Evolutionary conservation across 2,888 invertebrate species (phyloP).

Genomic region (Gerris lacustris): DNA sequence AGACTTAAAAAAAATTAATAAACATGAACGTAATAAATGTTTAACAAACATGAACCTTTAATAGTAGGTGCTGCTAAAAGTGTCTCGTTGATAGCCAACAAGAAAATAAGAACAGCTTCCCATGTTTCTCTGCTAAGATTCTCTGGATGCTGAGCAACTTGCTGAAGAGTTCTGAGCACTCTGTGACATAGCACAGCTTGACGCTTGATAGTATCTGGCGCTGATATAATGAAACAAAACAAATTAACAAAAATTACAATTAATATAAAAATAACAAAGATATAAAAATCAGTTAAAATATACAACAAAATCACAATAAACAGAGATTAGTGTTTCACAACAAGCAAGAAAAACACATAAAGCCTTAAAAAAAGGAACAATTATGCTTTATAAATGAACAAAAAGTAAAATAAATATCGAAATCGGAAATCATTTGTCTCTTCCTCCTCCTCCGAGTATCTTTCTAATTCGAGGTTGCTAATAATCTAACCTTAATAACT

Average conservation of each 20-base stretch:
- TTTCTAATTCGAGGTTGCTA: no score
- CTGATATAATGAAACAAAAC: conserved; percentile 42
- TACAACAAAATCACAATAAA: no score
- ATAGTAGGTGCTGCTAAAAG: conserved; percentile 83
- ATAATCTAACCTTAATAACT: no score
- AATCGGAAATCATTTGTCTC: no score
- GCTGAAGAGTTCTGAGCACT: conserved; percentile 71
- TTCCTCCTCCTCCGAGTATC: no score
- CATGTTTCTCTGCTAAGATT: conserved; percentile 75
- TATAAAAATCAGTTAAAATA: neutral
- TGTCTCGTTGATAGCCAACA: conserved; percentile 82
- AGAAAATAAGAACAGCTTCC: conserved; percentile 75
- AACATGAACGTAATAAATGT: no score
- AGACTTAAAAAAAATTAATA: no score
- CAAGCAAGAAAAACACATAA: no score
- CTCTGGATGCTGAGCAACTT: conserved; percentile 61
- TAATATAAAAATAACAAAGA: conserved; percentile 12
- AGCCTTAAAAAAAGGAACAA: no score
- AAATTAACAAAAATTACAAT: neutral
- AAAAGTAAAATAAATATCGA: no score
- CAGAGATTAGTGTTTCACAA: no score
- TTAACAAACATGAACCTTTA: conserved; percentile 41
- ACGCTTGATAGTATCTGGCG: conserved; percentile 72
- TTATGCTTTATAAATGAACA: no score
- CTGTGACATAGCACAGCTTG: conserved; percentile 90